These are phyloP conservation scores for Nephrotoma flavescens DNA, from an alignment of 2,888 invertebrate genomes.

Conservation along the genomic window DNA sequence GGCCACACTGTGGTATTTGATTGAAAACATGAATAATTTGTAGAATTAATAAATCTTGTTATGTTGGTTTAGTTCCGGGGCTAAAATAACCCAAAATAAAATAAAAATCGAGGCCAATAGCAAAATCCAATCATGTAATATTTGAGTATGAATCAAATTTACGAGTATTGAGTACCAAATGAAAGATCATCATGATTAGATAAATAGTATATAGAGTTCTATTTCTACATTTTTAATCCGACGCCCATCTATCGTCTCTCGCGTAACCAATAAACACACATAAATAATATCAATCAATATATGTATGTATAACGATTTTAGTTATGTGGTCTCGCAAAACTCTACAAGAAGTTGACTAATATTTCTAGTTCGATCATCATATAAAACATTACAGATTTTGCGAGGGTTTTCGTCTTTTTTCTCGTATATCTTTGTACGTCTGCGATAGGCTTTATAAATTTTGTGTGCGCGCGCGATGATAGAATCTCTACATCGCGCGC, in stretches of 20 bases:
- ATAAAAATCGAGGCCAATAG: too few species aligned
- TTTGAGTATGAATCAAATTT: too few species aligned
- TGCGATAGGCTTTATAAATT: background rate
- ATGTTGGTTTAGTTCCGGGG: too few species aligned
- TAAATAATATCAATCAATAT: background rate
- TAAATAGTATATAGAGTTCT: background rate
- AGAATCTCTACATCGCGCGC: background rate
- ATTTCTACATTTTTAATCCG: background rate
- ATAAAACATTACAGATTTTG: background rate
- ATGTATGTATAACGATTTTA: background rate
- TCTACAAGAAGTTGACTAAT: background rate
- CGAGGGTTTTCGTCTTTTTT: background rate
- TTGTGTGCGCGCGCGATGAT: background rate
- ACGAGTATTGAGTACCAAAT: too few species aligned
- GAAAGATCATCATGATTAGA: background rate
- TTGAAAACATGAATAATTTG: too few species aligned
- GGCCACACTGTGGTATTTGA: too few species aligned
- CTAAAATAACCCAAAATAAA: too few species aligned
- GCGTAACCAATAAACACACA: background rate
- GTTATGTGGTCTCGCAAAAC: background rate
- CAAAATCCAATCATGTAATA: too few species aligned
- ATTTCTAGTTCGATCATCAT: background rate
- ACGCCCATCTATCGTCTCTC: background rate
- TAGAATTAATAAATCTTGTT: too few species aligned
- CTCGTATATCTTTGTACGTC: too few species aligned